Conservation (phyloP, 1,140 invertebrate species). For the Bathynomus jamesi region DNA sequence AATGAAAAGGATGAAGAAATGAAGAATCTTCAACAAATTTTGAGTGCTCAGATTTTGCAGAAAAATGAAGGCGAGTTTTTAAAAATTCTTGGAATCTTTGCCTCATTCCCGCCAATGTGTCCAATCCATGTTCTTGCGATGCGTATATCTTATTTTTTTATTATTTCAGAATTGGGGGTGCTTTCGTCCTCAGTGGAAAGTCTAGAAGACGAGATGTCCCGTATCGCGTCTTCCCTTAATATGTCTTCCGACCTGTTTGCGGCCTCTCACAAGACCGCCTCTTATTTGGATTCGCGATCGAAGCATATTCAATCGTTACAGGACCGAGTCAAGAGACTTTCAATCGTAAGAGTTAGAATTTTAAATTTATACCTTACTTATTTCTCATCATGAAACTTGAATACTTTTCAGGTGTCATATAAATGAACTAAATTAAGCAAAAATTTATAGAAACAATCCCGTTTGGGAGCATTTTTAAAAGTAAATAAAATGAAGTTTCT, state of each 20-base stretch:
- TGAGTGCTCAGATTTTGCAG: background rate
- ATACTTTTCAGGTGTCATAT: too few species aligned
- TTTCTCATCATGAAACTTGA: background rate
- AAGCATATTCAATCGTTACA: background rate
- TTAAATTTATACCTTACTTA: background rate
- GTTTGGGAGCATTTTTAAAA: too few species aligned
- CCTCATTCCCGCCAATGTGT: too few species aligned
- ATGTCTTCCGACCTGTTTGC: background rate
- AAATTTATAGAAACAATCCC: too few species aligned
- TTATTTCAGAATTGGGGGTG: background rate
- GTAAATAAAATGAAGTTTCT: background rate
- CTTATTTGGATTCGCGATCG: background rate
- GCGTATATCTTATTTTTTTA: background rate
- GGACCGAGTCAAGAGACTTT: background rate
- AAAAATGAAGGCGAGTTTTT: background rate
- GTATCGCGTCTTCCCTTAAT: background rate
- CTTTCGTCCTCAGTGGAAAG: background rate
- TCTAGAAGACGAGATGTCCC: background rate
- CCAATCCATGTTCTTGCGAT: too few species aligned
- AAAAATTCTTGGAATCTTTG: too few species aligned
- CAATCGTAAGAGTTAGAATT: background rate
- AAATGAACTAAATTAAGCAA: too few species aligned
- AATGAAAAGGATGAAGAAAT: background rate
- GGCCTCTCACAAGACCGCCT: background rate
- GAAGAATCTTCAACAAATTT: background rate